Evolutionary conservation across 2,888 invertebrate genomes (phyloP).

Genomic region (Unio pictorum): DNA sequence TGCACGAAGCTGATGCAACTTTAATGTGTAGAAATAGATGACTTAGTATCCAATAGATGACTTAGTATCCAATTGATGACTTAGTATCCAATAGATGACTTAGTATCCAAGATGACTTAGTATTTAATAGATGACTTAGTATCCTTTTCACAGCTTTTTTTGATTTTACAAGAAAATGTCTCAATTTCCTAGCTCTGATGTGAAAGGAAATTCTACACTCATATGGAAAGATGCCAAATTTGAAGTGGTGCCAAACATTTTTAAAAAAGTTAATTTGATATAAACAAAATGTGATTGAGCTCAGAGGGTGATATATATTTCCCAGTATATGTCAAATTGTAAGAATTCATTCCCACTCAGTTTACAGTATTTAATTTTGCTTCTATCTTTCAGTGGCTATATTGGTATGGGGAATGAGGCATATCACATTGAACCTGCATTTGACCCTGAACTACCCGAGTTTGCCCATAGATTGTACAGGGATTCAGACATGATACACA

Average conservation of each 20-base stretch:
- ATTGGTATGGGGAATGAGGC: constrained; percentile 42
- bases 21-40: too few species aligned
- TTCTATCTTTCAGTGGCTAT: constrained; percentile 52
- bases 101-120: too few species aligned
- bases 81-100: too few species aligned
- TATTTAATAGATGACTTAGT: too few species aligned
- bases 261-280: background rate
- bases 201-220: too few species aligned
- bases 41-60: too few species aligned
- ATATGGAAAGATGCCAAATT: background rate
- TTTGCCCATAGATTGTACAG: constrained; percentile 39
- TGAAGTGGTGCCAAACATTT: background rate
- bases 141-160: too few species aligned
- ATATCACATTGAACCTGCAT: constrained; percentile 61
- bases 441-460: constrained; percentile 21
- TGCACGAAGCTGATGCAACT: too few species aligned
- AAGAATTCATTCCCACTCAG: background rate
- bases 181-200: too few species aligned
- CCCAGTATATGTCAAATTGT: too few species aligned
- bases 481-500: constrained; percentile 35
- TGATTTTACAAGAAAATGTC: too few species aligned
- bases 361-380: background rate
- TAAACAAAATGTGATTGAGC: background rate
- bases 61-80: too few species aligned
- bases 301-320: background rate